Conservation (phyloP, 2,888 invertebrate species). For the Stenodera caucasica region DNA sequence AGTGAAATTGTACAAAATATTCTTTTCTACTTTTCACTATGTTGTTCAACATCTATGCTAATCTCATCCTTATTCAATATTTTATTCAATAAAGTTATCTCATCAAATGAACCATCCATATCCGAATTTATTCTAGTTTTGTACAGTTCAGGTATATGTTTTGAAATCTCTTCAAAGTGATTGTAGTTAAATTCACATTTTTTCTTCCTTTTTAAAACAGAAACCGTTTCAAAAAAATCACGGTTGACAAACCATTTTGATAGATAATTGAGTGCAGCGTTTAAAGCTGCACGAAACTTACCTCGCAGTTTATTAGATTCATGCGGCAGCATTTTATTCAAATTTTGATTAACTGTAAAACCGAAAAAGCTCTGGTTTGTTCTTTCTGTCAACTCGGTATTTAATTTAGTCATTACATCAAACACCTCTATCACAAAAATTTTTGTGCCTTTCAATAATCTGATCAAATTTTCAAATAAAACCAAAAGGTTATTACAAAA, state of each 20-base stretch:
- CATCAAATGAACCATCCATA: constrained; percentile 6
- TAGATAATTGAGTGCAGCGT: background rate
- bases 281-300: background rate
- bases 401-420: background rate
- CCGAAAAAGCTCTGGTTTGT: background rate
- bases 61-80: background rate
- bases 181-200: background rate
- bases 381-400: background rate
- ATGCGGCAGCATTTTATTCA: background rate
- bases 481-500: background rate
- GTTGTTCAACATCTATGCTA: background rate
- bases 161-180: background rate
- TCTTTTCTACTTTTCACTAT: background rate
- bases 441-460: constrained; percentile 1
- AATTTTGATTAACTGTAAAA: background rate
- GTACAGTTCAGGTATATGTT: background rate
- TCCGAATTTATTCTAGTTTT: background rate
- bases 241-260: constrained; percentile 1
- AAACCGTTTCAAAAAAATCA: background rate
- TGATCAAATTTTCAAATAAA: background rate
- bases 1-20: background rate
- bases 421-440: background rate
- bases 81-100: background rate
- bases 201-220: background rate
- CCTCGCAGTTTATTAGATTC: background rate